These are phyloP conservation scores for Triplophysa rosa DNA, from an alignment of 2,113 vertebrate genomes.

Conservation along the genomic window DNA sequence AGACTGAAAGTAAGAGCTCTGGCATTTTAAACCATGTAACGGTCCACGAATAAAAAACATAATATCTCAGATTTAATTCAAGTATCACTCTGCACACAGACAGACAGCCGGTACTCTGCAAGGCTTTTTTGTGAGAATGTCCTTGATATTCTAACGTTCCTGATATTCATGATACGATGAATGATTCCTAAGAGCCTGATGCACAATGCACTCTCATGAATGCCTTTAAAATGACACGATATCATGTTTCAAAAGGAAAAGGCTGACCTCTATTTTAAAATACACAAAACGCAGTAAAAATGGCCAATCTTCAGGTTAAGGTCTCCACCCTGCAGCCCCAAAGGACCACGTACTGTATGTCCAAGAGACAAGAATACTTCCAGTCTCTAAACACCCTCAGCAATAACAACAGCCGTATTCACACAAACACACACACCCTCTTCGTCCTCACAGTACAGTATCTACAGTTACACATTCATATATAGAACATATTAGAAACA, in stretches of 20 bases:
- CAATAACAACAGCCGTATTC: slow-evolving; percentile 56
- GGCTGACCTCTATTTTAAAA: background rate
- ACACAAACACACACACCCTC: slow-evolving; percentile 12
- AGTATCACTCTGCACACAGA: background rate
- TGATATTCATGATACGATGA: background rate
- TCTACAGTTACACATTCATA: background rate
- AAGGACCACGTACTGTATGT: slow-evolving; percentile 44
- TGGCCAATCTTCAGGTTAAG: slow-evolving; percentile 29
- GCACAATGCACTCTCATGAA: slow-evolving; percentile 9
- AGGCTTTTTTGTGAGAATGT: background rate
- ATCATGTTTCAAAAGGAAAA: background rate
- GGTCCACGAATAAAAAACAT: background rate
- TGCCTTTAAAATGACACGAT: slow-evolving; percentile 5
- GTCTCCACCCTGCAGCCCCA: slow-evolving; percentile 28
- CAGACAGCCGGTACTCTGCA: background rate
- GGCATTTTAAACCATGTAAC: no score
- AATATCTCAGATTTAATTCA: background rate
- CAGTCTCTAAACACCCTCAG: slow-evolving; percentile 52
- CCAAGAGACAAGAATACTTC: slow-evolving; percentile 65
- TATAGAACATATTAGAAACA: background rate
- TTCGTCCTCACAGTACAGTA: background rate
- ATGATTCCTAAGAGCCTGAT: background rate
- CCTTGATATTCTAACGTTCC: slow-evolving; percentile 19
- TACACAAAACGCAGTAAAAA: background rate
- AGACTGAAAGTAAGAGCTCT: no score